These are phyloP conservation scores for Alcedo atthis DNA, from an alignment of 2,797 vertebrate species.

Conservation along the genomic window DNA sequence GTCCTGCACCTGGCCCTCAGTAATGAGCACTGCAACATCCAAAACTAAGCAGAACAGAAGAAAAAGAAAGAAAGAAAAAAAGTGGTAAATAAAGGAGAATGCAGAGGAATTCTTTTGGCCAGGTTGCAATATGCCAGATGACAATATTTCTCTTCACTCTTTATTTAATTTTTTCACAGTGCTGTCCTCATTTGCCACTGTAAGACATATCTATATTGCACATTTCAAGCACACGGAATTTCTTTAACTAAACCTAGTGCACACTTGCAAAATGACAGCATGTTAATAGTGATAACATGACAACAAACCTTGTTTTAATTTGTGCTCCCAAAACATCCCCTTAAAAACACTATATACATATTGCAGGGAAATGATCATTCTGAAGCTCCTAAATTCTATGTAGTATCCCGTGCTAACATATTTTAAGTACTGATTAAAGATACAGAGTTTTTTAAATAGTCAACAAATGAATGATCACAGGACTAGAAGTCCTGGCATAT, in stretches of 20 bases:
- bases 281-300: background rate
- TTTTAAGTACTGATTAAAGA: background rate
- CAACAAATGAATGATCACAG: background rate
- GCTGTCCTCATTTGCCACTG: background rate
- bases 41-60: constrained; percentile 81
- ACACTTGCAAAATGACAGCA: background rate
- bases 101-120: background rate
- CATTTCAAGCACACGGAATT: constrained; percentile 6
- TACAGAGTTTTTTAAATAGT: background rate
- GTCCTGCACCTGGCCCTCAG: constrained; percentile 97
- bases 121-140: background rate
- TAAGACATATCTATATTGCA: background rate
- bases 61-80: background rate
- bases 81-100: background rate
- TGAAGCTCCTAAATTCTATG: background rate
- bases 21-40: constrained; percentile 96
- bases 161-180: background rate
- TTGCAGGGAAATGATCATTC: background rate
- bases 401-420: background rate
- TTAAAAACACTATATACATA: background rate
- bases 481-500: too few species aligned
- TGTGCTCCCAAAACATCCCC: background rate
- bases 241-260: constrained; percentile 1
- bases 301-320: constrained; percentile 18
- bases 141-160: background rate